Evolutionary conservation across 2,797 vertebrate genomes (phyloP).

Genomic region (Thalassophryne amazonica): DNA sequence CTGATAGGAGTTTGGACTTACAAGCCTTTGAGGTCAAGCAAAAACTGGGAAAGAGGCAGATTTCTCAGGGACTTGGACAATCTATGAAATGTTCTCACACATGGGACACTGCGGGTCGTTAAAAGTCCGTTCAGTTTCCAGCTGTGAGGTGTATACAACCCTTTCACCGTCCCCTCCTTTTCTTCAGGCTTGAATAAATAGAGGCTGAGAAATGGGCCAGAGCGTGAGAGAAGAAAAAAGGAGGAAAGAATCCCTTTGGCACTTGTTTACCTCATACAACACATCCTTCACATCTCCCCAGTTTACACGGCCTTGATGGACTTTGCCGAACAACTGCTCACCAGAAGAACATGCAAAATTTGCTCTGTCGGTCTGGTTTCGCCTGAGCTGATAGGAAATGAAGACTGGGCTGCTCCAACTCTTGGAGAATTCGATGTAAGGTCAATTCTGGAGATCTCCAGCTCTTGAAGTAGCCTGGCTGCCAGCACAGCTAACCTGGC

Average conservation of each 20-base stretch:
- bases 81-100: slow-evolving; percentile 62
- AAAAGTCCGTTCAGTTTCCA: slow-evolving; percentile 73
- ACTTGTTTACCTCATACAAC: slow-evolving; percentile 64
- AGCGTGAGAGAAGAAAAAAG: slow-evolving; percentile 33
- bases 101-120: slow-evolving; percentile 52
- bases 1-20: slow-evolving; percentile 34
- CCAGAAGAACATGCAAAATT: slow-evolving; percentile 14
- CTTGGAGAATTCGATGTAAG: too few species aligned
- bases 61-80: slow-evolving; percentile 39
- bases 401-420: slow-evolving; percentile 8
- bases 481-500: too few species aligned
- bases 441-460: too few species aligned
- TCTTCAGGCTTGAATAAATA: slow-evolving; percentile 69
- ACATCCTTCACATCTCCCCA: slow-evolving; percentile 55
- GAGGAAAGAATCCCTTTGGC: slow-evolving; percentile 37
- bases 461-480: too few species aligned
- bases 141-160: slow-evolving; percentile 73
- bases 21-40: slow-evolving; percentile 44
- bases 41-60: slow-evolving; percentile 15
- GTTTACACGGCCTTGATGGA: slow-evolving; percentile 40
- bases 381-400: slow-evolving; percentile 22
- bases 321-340: slow-evolving; percentile 38
- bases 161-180: slow-evolving; percentile 61
- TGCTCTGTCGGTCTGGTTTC: slow-evolving; percentile 26
- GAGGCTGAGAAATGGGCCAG: slow-evolving; percentile 54